Evolutionary conservation across 2,888 invertebrate species (phyloP).

Genomic region (Malacosoma neustria): DNA sequence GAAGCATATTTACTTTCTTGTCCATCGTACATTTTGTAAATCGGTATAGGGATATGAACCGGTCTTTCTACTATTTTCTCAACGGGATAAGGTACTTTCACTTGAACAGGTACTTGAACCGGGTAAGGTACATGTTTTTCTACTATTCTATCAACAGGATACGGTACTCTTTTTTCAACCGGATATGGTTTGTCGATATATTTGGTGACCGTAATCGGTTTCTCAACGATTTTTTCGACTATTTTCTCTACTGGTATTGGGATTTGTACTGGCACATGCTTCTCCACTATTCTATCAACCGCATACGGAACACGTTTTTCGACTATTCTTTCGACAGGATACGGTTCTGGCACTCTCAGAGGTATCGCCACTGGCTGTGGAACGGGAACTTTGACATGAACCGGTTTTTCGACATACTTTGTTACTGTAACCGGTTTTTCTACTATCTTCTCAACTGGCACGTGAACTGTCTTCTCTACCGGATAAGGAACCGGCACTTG

Average conservation of each 20-base stretch:
- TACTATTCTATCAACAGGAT: conserved; percentile 62
- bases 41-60: conserved; percentile 25
- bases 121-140: conserved; percentile 72
- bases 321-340: conserved; percentile 68
- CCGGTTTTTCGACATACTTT: conserved; percentile 54
- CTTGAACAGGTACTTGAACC: conserved; percentile 70
- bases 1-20: conserved; percentile 18
- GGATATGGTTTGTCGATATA: conserved; percentile 62
- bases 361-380: conserved; percentile 51
- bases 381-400: conserved; percentile 53
- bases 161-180: conserved; percentile 59
- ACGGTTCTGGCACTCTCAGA: conserved; percentile 50
- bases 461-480: conserved; percentile 55
- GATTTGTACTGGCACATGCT: conserved; percentile 50
- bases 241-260: conserved; percentile 66
- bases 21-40: conserved; percentile 12
- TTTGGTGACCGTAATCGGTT: conserved; percentile 65
- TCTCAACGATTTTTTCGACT: conserved; percentile 74
- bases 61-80: conserved; percentile 61
- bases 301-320: conserved; percentile 62
- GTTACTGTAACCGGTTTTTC: conserved; percentile 72
- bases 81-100: conserved; percentile 59
- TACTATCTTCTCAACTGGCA: conserved; percentile 63
- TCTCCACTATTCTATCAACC: conserved; percentile 63
- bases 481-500: conserved; percentile 64